Evolutionary conservation across 2,888 invertebrate genomes (phyloP), one percentile per base, ranked within the genome.

Genomic region (Mimachlamys varia): DNA sequence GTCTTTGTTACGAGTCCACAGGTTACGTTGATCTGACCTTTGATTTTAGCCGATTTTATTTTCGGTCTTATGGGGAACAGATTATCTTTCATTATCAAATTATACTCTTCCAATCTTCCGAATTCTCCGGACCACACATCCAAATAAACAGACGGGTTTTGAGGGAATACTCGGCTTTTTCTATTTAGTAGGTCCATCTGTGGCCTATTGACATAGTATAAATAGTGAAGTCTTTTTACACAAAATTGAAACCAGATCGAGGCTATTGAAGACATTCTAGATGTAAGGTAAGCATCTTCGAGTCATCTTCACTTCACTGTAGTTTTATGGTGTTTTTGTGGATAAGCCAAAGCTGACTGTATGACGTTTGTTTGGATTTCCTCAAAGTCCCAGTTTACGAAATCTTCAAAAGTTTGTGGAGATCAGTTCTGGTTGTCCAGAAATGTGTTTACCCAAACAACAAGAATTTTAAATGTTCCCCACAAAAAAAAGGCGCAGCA

Each of bases 171-270:
- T 33, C 27, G 33, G 22, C 33, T 76, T 76, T 33, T 33, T 76
- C 33, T 76, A 33, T 76, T 76, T 76, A 76, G 76, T 12, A 33
- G 12, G 33, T 76, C 76, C 76, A 76, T 76, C 76, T 76, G 76
- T 76, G 76, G 76, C 76, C 76, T 76, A 76, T 76, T 76, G 76
- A 76, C 76, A 33, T 76, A 33, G 12, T 27, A 33, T 76, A 76
- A 76, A 76, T 76, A 76, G 76, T 76, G 27, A 76, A 76, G 17
- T 76, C 76, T 27, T 76, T 76, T 76, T 76, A 76, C 76, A 33
- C 76, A 76, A 76, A 33, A 76, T 76, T 76, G 76, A 76, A 76
- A 76, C 76, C 76, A 76, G 76, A 76, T 76, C 76, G 33, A 76
- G 76, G 76, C 76, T 76, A 33, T 1, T 33, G 33, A 22, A 76